Conservation (phyloP, 1,140 invertebrate species). For the Laupala kohalensis region DNA sequence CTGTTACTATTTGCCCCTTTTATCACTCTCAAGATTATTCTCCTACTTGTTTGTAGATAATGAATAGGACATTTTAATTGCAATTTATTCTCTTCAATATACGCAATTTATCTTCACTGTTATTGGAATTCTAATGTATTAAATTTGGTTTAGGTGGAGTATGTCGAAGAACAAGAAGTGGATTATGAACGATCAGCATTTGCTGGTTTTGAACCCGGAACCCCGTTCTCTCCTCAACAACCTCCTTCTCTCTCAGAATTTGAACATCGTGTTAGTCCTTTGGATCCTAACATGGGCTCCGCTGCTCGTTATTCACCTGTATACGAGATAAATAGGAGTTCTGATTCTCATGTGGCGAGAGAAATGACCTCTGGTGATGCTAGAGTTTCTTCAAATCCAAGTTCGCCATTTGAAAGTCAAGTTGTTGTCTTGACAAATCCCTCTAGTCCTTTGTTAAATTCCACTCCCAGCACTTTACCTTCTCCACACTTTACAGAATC, state of each 20-base stretch:
- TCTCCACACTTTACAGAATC: background rate
- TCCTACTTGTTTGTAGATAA: too few relatives aligned
- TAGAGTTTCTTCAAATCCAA: background rate
- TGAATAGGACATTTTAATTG: too few relatives aligned
- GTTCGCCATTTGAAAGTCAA: background rate
- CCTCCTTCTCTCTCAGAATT: conserved; percentile 35
- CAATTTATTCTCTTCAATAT: too few relatives aligned
- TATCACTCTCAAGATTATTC: too few relatives aligned
- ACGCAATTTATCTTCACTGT: too few relatives aligned
- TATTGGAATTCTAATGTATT: too few relatives aligned
- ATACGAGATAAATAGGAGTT: conserved; percentile 3
- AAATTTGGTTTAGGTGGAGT: conserved; percentile 36
- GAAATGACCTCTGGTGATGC: background rate
- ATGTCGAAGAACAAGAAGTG: conserved; percentile 33
- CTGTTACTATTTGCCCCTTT: too few relatives aligned
- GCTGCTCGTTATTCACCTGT: conserved; percentile 39
- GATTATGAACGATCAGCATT: conserved; percentile 32
- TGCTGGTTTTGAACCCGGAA: conserved; percentile 21
- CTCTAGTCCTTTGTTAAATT: background rate
- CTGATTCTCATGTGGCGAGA: background rate
- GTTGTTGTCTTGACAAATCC: background rate
- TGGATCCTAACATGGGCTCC: conserved; percentile 45
- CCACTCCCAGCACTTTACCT: background rate
- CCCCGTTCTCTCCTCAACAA: conserved; percentile 27
- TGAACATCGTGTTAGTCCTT: conserved; percentile 37